Percentiles rank a stretch among this genome's conserved stretches.
Evolutionary conservation across 2,113 vertebrate genomes (phyloP).

Genomic region (Bothrops jararaca): DNA sequence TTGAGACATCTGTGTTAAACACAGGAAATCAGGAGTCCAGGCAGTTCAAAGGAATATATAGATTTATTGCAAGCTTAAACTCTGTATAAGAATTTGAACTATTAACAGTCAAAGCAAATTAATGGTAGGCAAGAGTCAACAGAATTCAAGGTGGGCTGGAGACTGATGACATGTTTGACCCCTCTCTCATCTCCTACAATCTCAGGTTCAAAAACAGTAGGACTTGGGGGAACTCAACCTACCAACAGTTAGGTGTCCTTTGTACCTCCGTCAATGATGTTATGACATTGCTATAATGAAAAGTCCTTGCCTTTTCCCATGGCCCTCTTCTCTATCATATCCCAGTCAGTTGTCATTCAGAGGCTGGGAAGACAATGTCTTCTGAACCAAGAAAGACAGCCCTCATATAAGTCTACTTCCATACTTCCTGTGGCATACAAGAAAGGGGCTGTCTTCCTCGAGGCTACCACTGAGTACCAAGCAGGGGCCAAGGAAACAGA

Average conservation of each 20-base stretch:
- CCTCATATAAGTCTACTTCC: neutral
- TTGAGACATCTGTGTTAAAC: neutral
- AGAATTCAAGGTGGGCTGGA: neutral
- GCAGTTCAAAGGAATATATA: neutral
- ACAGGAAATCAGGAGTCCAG: neutral
- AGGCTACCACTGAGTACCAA: neutral
- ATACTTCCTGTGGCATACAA: neutral
- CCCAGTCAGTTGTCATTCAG: neutral
- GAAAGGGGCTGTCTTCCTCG: neutral
- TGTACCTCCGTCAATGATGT: neutral
- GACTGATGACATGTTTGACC: neutral
- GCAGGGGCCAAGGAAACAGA: neutral
- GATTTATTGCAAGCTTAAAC: neutral
- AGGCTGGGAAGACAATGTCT: neutral
- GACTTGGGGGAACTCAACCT: neutral
- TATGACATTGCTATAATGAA: neutral
- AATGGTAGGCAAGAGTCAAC: neutral
- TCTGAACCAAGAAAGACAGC: neutral
- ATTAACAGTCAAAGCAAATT: neutral
- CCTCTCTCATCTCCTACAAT: neutral
- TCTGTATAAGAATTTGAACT: neutral
- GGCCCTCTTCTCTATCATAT: neutral
- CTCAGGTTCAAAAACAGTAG: neutral
- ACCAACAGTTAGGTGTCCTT: neutral
- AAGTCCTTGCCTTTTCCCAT: neutral